Conservation (phyloP, 1,140 invertebrate species). For the Leptopilina boulardi region DNA sequence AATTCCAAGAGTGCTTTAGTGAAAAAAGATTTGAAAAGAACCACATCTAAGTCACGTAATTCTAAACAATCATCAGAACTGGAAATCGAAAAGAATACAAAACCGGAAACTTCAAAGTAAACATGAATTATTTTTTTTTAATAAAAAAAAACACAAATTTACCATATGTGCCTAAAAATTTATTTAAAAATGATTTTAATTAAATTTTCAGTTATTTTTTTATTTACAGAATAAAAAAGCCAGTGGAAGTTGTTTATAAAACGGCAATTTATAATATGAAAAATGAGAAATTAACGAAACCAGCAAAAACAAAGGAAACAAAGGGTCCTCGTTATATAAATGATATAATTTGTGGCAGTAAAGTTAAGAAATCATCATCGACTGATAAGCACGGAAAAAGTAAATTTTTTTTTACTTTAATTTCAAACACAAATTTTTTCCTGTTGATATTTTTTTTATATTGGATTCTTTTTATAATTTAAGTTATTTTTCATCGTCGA, state of each 20-base stretch:
- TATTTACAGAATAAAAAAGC: constrained; percentile 59
- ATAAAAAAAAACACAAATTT: neutral
- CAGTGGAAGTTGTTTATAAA: constrained; percentile 66
- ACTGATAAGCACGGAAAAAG: constrained; percentile 57
- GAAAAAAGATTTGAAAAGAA: constrained; percentile 34
- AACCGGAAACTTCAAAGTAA: constrained; percentile 1
- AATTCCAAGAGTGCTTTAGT: neutral
- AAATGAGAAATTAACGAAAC: constrained; percentile 65
- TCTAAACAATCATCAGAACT: constrained; percentile 1
- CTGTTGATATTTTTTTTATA: no score
- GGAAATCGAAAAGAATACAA: neutral
- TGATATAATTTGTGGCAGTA: constrained; percentile 65
- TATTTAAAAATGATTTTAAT: constrained; percentile 8
- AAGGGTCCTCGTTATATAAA: constrained; percentile 62
- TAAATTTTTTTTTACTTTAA: no score
- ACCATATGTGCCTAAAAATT: no score
- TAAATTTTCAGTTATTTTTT: constrained; percentile 26
- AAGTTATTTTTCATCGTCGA: no score
- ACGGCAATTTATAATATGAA: constrained; percentile 69
- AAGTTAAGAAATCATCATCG: constrained; percentile 51
- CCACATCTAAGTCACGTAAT: constrained; percentile 36
- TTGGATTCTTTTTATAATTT: constrained; percentile 35
- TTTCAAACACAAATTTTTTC: constrained; percentile 36
- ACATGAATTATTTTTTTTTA: neutral
- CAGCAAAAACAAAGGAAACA: constrained; percentile 48